Evolutionary conservation across 2,113 vertebrate genomes (phyloP).

Genomic region (Ploceus nigricollis): DNA sequence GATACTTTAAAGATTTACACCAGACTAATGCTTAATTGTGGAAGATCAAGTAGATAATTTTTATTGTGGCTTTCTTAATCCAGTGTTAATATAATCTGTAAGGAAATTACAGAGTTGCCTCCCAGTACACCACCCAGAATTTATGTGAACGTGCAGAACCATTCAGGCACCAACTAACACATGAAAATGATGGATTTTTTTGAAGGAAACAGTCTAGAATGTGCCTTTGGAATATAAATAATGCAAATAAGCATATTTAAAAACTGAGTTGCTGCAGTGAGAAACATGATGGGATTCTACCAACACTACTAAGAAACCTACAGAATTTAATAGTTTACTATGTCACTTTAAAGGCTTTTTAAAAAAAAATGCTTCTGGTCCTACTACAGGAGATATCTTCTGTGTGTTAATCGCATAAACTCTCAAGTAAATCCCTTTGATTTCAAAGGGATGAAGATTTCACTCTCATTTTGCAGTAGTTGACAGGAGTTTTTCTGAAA

Average conservation of each 20-base stretch:
- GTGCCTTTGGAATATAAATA: not conserved
- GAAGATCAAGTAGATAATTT: conserved; percentile 1
- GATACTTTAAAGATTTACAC: not conserved
- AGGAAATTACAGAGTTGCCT: not conserved
- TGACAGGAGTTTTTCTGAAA: not conserved
- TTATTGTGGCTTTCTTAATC: not conserved
- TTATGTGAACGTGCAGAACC: not conserved
- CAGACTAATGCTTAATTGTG: conserved; percentile 1
- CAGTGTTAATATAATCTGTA: not conserved
- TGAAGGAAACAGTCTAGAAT: not conserved
- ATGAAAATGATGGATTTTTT: not conserved
- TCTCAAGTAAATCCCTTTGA: conserved; percentile 19
- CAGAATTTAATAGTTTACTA: not conserved
- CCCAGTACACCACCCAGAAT: not conserved
- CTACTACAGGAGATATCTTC: not conserved
- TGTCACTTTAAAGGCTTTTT: not conserved
- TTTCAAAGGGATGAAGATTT: conserved; percentile 46
- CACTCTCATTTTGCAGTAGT: not conserved
- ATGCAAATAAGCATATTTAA: not conserved
- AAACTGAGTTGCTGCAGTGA: not conserved
- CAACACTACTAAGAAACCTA: not conserved
- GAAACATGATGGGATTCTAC: not conserved
- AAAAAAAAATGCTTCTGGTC: not conserved
- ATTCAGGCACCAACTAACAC: not conserved
- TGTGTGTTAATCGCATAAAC: conserved; percentile 37